Evolutionary conservation across 2,888 invertebrate species (phyloP).

Genomic region (Lordiphosa fenestrarum): DNA sequence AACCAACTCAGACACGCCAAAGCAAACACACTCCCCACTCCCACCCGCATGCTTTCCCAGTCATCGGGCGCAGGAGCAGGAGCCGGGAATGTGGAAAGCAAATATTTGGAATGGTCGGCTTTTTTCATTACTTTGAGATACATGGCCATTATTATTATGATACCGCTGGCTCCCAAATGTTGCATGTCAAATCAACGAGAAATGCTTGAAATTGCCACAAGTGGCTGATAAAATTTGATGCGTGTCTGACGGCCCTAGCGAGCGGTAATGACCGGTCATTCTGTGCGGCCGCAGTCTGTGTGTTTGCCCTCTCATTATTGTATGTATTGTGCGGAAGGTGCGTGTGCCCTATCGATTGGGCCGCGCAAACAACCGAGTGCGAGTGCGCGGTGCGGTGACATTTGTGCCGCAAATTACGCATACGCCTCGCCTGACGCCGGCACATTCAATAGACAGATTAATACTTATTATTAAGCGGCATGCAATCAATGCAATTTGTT

Average conservation of each 20-base stretch:
- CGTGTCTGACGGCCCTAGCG: conserved; percentile 37
- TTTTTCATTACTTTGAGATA: conserved; percentile 62
- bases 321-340: conserved; percentile 1
- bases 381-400: conserved; percentile 41
- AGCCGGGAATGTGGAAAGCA: conserved; percentile 10
- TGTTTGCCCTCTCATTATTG: conserved; percentile 38
- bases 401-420: conserved; percentile 52
- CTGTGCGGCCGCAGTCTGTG: conserved; percentile 21
- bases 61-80: conserved; percentile 9
- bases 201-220: conserved; percentile 67
- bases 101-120: conserved; percentile 25
- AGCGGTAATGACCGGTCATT: conserved; percentile 26
- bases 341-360: conserved; percentile 56
- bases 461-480: conserved; percentile 50
- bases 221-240: conserved; percentile 69
- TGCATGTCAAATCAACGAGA: conserved; percentile 42
- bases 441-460: conserved; percentile 46
- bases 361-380: conserved; percentile 14
- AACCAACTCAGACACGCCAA: conserved; percentile 48
- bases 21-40: conserved; percentile 47
- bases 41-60: conserved; percentile 23
- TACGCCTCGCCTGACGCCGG: conserved; percentile 40
- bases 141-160: conserved; percentile 34
- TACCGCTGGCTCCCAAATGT: conserved; percentile 25
- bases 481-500: conserved; percentile 62